Percentiles rank a stretch among this genome's conserved stretches.
These are phyloP conservation scores for Desoria tigrina DNA, from an alignment of 2,888 invertebrate genomes.

Conservation along the genomic window DNA sequence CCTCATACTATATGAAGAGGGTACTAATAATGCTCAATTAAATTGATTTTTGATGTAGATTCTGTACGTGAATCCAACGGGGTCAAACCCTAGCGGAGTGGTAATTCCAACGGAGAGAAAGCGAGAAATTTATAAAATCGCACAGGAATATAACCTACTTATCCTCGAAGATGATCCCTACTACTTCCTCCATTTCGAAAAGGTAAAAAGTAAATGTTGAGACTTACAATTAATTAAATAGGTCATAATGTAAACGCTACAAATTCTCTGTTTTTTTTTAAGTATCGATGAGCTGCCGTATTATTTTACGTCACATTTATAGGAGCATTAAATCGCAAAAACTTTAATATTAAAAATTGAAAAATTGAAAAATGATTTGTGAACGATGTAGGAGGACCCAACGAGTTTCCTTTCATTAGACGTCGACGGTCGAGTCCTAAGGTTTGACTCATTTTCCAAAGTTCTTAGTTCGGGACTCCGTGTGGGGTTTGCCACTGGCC, in stretches of 20 bases:
- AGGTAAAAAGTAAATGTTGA: conserved; percentile 62
- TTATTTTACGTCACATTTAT: too few relatives aligned
- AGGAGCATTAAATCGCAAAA: too few relatives aligned
- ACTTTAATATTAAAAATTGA: too few relatives aligned
- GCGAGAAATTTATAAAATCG: conserved; percentile 70
- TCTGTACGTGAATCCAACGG: conserved; percentile 74
- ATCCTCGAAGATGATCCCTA: conserved; percentile 83
- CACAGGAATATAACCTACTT: conserved; percentile 73
- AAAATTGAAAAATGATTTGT: too few relatives aligned
- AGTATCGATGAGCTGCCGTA: too few relatives aligned
- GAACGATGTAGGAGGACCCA: conserved; percentile 61
- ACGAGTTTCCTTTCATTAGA: conserved; percentile 73
- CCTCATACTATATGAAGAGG: too few relatives aligned
- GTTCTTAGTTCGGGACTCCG: conserved; percentile 70
- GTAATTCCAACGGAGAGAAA: conserved; percentile 68
- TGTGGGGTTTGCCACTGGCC: conserved; percentile 73
- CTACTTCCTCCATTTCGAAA: conserved; percentile 72
- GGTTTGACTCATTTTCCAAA: conserved; percentile 78
- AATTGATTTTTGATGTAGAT: too few relatives aligned
- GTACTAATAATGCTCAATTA: too few relatives aligned
- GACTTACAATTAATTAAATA: too few relatives aligned
- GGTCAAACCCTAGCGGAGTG: conserved; percentile 74
- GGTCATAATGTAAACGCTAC: too few relatives aligned
- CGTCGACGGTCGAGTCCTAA: conserved; percentile 71
- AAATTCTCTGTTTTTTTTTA: too few relatives aligned